Evolutionary conservation across 2,113 vertebrate species (phyloP), one percentile per base, ranked within the genome.

Genomic region (Pagrus major): DNA sequence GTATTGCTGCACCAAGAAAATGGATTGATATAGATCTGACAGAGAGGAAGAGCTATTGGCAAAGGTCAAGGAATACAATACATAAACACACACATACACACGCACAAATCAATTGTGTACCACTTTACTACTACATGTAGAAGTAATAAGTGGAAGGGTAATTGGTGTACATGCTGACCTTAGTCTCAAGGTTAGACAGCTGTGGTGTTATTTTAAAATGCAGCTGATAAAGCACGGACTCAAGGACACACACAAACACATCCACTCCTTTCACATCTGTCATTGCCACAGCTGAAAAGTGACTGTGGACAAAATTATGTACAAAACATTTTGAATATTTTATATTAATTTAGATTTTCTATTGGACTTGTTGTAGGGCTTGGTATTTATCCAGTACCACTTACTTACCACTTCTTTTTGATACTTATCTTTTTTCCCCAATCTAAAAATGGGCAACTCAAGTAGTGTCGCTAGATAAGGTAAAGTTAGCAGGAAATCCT

Each of bases 181-280:
- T 71, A 56, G 66, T 64, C 69, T 87, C 86, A 88, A 90, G 85
- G 88, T 89, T 59, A 71, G 37, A 72, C 77, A 71, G 81, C 78
- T 78, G 80, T 73, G 69, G 65, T 80, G 74, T 86, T 88, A 86
- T 77, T 83, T 89, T 85, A 76, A 87, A 89, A 83, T 25, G 79
- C 75, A 78, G 74, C 80, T 79, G 60, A 80, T 87, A 67, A 86
- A 86, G 72, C 69, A 54, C 58, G 29, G 37, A 61, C 11, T 59
- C 66, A 86, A 81, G 86, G 87, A 83, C 77, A 81, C 41, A 46
- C 25, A n/a, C 10, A 37, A 16, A 29, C 16, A 9, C 20, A 37
- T 37, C 23, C 14, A 55, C 9, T 29, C 16, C 37, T 51, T 71
- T 55, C 44, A 54, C 73, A 78, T 60, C 58, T 46, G 52, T n/a